Conservation (phyloP, 2,888 invertebrate genomes). For the Brachyopa scutellaris region DNA sequence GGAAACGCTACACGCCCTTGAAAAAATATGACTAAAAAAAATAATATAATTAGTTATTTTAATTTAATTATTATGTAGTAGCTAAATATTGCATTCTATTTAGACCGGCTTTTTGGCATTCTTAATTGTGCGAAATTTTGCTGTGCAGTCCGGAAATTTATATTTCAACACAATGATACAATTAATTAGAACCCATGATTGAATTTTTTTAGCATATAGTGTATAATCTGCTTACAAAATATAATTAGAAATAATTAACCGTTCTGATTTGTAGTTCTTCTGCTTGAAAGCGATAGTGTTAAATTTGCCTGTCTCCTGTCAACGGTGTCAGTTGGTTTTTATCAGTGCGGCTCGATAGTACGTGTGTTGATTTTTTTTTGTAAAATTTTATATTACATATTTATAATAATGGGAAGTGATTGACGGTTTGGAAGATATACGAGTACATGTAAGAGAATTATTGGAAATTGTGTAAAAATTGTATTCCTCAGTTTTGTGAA, state of each 20-base stretch:
- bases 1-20: not conserved
- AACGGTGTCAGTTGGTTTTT: not conserved
- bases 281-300: not conserved
- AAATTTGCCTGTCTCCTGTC: not conserved
- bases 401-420: too few relatives aligned
- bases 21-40: not conserved
- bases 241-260: too few relatives aligned
- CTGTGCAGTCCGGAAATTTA: not conserved
- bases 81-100: not conserved
- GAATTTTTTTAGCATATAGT: not conserved
- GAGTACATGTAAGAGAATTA: too few relatives aligned
- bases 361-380: too few relatives aligned
- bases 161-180: not conserved
- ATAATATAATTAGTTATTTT: not conserved
- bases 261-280: not conserved
- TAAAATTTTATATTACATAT: too few relatives aligned
- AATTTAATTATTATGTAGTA: not conserved
- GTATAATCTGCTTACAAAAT: too few relatives aligned
- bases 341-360: too few relatives aligned
- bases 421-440: too few relatives aligned
- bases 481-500: too few relatives aligned
- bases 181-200: constrained; percentile 13
- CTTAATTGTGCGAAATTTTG: not conserved
- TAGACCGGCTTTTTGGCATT: not conserved
- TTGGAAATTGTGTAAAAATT: too few relatives aligned